Conservation (phyloP, 2,888 invertebrate species). For the Flexamia atlantica region DNA sequence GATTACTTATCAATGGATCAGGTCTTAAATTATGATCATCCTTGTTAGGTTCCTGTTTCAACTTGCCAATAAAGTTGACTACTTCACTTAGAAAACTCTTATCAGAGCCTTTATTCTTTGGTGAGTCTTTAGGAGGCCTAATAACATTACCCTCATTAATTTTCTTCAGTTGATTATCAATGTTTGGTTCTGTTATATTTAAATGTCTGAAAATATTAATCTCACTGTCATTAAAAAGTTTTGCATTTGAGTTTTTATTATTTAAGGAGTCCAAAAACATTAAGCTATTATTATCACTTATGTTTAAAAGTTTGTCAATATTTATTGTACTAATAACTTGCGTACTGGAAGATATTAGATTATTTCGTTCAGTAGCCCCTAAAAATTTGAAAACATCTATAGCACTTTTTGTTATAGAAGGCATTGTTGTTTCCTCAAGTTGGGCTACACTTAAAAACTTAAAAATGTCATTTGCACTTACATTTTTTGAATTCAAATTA, state of each 20-base stretch:
- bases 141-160: not conserved
- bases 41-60: not conserved
- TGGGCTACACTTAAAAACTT: slow-evolving; percentile 1
- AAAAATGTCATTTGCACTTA: not conserved
- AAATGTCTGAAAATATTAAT: not conserved
- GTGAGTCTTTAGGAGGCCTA: not conserved
- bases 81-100: not conserved
- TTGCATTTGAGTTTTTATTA: not conserved
- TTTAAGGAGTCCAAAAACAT: not conserved
- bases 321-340: not conserved
- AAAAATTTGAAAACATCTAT: not conserved
- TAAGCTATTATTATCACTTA: not conserved
- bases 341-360: not conserved
- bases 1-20: not conserved
- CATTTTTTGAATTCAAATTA: not conserved
- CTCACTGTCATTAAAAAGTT: not conserved
- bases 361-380: not conserved
- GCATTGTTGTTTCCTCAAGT: not conserved
- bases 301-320: not conserved
- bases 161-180: not conserved
- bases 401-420: not conserved
- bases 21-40: not conserved
- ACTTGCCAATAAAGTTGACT: not conserved
- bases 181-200: not conserved
- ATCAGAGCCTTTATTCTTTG: not conserved